Evolutionary conservation across 2,888 invertebrate species (phyloP).

Genomic region (Apodemia duryi): DNA sequence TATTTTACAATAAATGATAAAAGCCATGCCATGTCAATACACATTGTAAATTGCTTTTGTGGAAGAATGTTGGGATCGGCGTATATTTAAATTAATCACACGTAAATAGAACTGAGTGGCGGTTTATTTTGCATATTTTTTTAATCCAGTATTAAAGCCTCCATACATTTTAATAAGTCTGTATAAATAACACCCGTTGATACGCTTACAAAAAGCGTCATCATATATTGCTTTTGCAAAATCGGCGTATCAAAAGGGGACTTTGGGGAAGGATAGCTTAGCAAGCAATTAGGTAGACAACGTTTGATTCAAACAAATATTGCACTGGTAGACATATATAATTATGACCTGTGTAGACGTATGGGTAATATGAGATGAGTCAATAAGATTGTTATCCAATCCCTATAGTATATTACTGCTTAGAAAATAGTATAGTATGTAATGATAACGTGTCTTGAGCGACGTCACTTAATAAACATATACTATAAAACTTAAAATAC

Average conservation of each 20-base stretch:
- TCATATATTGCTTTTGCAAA: slow-evolving; percentile 30
- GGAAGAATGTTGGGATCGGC: not conserved
- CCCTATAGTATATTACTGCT: too few relatives aligned
- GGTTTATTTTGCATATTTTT: slow-evolving; percentile 15
- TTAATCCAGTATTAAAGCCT: slow-evolving; percentile 11
- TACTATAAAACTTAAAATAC: too few relatives aligned
- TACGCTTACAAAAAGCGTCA: slow-evolving; percentile 12
- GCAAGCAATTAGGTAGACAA: not conserved
- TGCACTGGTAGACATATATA: too few relatives aligned
- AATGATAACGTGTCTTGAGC: too few relatives aligned
- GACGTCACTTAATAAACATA: too few relatives aligned
- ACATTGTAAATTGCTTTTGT: slow-evolving; percentile 4
- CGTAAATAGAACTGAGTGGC: slow-evolving; percentile 2
- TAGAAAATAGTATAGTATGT: too few relatives aligned
- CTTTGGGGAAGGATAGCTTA: slow-evolving; percentile 9
- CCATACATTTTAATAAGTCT: slow-evolving; percentile 24
- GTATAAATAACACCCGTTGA: slow-evolving; percentile 31
- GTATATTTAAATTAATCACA: slow-evolving; percentile 12
- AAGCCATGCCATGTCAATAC: slow-evolving; percentile 2
- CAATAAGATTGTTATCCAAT: too few relatives aligned
- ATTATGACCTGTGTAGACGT: too few relatives aligned
- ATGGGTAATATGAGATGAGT: too few relatives aligned
- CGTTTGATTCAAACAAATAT: too few relatives aligned
- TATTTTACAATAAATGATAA: not conserved
- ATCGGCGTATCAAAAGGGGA: slow-evolving; percentile 59